Percentiles rank a stretch among this genome's conserved stretches.
Evolutionary conservation across 2,113 vertebrate genomes (phyloP).

Genomic region (Sinocyclocheilus maitianheensis): DNA sequence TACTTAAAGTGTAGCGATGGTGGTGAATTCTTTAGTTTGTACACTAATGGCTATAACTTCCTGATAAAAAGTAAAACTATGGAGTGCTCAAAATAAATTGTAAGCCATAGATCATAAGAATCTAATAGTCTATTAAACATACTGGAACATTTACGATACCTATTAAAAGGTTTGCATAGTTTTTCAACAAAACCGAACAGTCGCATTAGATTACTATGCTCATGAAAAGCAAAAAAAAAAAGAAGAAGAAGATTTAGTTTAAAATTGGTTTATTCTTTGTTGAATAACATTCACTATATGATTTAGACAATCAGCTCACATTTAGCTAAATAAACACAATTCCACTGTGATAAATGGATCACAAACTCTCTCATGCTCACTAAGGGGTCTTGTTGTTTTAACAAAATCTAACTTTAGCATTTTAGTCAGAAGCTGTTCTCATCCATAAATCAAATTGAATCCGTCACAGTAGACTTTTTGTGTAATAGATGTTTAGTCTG

Average conservation of each 20-base stretch:
- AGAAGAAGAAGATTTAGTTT: not conserved
- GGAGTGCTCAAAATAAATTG: not conserved
- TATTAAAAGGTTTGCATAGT: not conserved
- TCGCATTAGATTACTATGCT: not conserved
- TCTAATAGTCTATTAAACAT: not conserved
- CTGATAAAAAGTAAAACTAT: not conserved
- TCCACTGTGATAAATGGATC: not conserved
- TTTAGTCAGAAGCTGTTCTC: not conserved
- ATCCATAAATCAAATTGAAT: not conserved
- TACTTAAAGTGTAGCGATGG: not conserved
- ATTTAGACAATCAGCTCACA: not conserved
- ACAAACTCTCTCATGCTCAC: not conserved
- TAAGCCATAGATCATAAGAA: not conserved
- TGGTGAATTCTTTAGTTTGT: not conserved
- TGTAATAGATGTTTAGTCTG: slow-evolving; percentile 7
- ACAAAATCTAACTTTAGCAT: not conserved
- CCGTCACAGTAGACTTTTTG: not conserved
- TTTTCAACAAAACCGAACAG: not conserved
- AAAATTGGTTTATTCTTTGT: not conserved
- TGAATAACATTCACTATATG: not conserved
- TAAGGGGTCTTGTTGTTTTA: not conserved
- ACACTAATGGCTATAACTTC: not conserved
- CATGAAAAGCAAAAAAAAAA: not conserved
- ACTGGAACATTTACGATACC: not conserved
- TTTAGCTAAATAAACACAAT: not conserved